Conservation (phyloP, 2,113 vertebrate species). For the Galemys pyrenaicus region DNA sequence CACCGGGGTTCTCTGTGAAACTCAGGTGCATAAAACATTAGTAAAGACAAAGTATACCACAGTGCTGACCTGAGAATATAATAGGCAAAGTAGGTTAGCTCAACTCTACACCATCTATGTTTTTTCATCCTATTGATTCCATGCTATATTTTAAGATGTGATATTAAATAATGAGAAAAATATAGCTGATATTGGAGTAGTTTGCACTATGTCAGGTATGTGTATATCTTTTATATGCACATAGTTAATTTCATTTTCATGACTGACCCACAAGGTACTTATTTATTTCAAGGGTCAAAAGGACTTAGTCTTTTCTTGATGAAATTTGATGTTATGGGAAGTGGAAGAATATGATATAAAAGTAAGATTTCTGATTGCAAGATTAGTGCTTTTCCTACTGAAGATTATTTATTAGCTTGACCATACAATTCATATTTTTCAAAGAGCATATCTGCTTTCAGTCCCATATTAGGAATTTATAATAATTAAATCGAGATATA, state of each 20-base stretch:
- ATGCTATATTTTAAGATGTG: not conserved
- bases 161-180: not conserved
- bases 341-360: not conserved
- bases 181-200: not conserved
- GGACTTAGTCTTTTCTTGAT: not conserved
- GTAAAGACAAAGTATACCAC: not conserved
- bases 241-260: not conserved
- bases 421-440: not conserved
- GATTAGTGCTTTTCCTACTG: not conserved
- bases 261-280: not conserved
- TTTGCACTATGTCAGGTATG: not conserved
- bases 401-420: not conserved
- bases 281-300: not conserved
- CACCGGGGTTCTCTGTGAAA: not conserved
- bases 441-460: not conserved
- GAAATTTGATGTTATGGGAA: not conserved
- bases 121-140: not conserved
- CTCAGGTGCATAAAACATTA: slow-evolving; percentile 33
- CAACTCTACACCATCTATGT: not conserved
- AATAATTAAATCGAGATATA: not conserved
- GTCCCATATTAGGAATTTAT: not conserved
- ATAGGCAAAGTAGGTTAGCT: not conserved
- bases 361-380: not conserved
- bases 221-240: not conserved
- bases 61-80: not conserved